A percentile compares a stretch with the other conserved stretches of the same genome.
phyloP scores from a whole-genome alignment of 1,140 invertebrate species.

The Trichonephila clavata region DNA sequence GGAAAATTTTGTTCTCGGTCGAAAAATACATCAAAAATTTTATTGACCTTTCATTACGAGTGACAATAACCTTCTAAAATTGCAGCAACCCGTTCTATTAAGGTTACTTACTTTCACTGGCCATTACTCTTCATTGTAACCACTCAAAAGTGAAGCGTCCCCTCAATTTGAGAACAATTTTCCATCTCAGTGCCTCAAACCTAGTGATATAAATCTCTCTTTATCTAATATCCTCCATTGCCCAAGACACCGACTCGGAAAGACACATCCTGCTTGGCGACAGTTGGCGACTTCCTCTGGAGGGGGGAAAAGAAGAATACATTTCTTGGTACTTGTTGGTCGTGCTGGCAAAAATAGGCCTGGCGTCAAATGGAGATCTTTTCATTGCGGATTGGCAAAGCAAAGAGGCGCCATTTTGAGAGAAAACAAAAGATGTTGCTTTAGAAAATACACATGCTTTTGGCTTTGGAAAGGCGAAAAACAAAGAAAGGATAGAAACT shows the following conservation, averaged over 20 bases:
- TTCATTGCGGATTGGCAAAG: neutral
- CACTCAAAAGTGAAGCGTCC: neutral
- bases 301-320: neutral
- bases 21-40: neutral
- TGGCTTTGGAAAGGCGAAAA: neutral
- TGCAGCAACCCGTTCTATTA: conserved; percentile 2
- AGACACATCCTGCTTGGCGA: conserved; percentile 22
- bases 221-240: conserved; percentile 18
- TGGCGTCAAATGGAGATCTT: neutral
- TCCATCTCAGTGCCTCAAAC: neutral
- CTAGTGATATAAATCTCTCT: neutral
- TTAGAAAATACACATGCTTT: neutral
- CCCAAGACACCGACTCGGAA: neutral
- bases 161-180: neutral
- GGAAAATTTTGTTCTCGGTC: neutral
- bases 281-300: conserved; percentile 9
- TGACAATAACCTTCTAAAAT: neutral
- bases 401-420: neutral
- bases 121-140: neutral
- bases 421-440: conserved; percentile 15
- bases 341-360: neutral
- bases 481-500: neutral
- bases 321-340: conserved; percentile 5
- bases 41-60: neutral
- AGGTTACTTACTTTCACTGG: neutral